Conservation (phyloP, 1,140 invertebrate species). For the Epicauta chinensis region DNA sequence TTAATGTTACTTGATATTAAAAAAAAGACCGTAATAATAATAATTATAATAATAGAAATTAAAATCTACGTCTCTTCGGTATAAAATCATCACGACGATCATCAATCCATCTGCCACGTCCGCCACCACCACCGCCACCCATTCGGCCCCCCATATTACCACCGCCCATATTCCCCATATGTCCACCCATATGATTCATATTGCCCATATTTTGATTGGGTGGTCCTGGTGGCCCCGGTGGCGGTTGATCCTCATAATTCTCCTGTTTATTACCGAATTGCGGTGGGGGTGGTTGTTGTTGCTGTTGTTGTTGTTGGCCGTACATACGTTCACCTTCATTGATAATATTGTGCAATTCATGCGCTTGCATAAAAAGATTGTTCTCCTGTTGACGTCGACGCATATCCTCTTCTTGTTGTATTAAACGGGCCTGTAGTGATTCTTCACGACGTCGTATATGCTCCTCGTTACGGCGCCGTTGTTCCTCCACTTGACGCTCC, state of each 20-base stretch:
- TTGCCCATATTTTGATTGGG: background rate
- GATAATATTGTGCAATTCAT: slow-evolving; percentile 39
- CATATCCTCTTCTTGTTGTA: slow-evolving; percentile 40
- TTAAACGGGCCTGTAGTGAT: slow-evolving; percentile 36
- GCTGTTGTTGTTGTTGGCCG: background rate
- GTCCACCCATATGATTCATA: background rate
- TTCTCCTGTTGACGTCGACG: slow-evolving; percentile 40
- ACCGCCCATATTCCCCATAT: background rate
- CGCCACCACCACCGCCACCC: background rate
- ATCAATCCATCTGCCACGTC: background rate
- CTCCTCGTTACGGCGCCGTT: slow-evolving; percentile 56
- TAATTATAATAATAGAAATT: too few species aligned
- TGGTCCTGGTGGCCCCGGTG: background rate
- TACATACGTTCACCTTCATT: slow-evolving; percentile 37
- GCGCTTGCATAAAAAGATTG: slow-evolving; percentile 41
- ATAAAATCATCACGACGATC: slow-evolving; percentile 7
- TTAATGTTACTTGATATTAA: too few species aligned
- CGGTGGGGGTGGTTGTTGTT: background rate
- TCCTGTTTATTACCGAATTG: too few species aligned
- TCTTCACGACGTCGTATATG: slow-evolving; percentile 37
- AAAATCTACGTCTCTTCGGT: slow-evolving; percentile 7
- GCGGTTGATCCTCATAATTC: too few species aligned
- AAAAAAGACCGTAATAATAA: too few species aligned
- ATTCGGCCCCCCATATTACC: background rate
- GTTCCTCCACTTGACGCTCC: slow-evolving; percentile 74